A percentile compares a stretch with the other conserved stretches of the same genome.
These are phyloP conservation scores for Empis stercorea DNA, from an alignment of 2,888 invertebrate genomes.

Conservation along the genomic window DNA sequence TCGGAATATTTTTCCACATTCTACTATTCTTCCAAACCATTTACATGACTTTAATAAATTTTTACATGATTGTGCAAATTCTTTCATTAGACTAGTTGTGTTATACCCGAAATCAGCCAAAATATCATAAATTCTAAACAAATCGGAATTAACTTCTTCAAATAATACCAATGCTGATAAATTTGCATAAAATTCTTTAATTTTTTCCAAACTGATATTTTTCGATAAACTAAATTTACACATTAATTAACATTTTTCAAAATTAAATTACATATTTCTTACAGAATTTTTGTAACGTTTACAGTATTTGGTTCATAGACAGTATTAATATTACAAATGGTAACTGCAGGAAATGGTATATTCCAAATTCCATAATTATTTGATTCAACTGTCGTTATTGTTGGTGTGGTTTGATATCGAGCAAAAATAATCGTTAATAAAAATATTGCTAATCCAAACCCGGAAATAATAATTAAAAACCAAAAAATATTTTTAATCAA, in stretches of 20 bases:
- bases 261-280: constrained; percentile 20
- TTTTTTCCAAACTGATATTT: background rate
- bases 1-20: constrained; percentile 24
- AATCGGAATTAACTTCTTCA: constrained; percentile 11
- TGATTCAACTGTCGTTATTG: constrained; percentile 37
- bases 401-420: constrained; percentile 20
- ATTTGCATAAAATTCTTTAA: constrained; percentile 1
- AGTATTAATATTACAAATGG: constrained; percentile 47
- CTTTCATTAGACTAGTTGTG: constrained; percentile 18
- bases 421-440: constrained; percentile 19
- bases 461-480: constrained; percentile 14
- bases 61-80: constrained; percentile 15
- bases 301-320: constrained; percentile 40
- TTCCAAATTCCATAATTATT: constrained; percentile 53
- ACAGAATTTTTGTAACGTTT: constrained; percentile 39
- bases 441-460: constrained; percentile 15
- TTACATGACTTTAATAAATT: constrained; percentile 14
- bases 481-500: constrained; percentile 1
- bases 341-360: constrained; percentile 50
- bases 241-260: background rate
- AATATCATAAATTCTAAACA: constrained; percentile 15
- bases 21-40: constrained; percentile 20
- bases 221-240: background rate
- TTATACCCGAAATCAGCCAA: constrained; percentile 26
- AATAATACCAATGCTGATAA: constrained; percentile 2